phyloP scores from a whole-genome alignment of 1,140 invertebrate species.

The Macrobrachium nipponense region DNA sequence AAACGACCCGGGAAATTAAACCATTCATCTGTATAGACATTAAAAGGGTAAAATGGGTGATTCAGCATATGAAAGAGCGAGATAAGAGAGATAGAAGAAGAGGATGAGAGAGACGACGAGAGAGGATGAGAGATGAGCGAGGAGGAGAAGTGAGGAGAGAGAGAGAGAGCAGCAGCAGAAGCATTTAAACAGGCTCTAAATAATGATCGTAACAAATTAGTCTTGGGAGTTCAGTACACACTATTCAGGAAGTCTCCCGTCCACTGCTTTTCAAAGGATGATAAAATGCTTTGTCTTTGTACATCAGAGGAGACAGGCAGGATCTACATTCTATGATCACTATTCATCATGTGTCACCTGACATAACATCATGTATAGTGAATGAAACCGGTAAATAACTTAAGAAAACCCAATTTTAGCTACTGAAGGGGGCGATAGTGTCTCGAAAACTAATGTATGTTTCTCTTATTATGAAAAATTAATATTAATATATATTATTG shows the following conservation, averaged over 20 bases:
- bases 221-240: background rate
- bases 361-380: too few relatives aligned
- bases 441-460: too few relatives aligned
- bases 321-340: too few relatives aligned
- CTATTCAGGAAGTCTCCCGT: background rate
- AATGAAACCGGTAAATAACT: too few relatives aligned
- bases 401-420: too few relatives aligned
- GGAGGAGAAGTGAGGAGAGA: too few relatives aligned
- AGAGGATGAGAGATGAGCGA: background rate
- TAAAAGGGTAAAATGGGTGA: background rate
- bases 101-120: background rate
- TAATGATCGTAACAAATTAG: background rate
- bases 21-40: background rate
- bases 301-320: too few relatives aligned
- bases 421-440: too few relatives aligned
- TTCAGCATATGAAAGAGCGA: background rate
- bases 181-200: background rate
- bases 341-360: background rate
- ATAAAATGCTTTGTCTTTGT: too few relatives aligned
- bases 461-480: too few relatives aligned
- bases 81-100: background rate
- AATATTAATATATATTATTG: too few relatives aligned
- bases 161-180: constrained; percentile 5
- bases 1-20: too few relatives aligned
- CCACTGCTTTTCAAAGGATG: background rate